Evolutionary conservation across 1,140 invertebrate species (phyloP), one percentile per base, ranked within the genome.

Genomic region (Drosophila trapezifrons): DNA sequence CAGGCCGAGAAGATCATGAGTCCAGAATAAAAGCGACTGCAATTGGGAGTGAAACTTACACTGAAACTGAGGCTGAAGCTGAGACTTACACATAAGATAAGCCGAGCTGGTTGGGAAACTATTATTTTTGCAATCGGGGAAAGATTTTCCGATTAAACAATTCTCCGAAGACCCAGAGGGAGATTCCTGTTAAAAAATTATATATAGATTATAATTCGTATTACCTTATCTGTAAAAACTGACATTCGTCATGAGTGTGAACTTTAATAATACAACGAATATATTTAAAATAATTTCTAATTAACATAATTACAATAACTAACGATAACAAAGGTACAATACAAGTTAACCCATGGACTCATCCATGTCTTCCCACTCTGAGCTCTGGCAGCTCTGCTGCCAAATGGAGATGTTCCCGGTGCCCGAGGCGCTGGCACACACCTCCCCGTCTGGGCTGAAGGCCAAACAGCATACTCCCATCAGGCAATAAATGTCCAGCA

Each of bases 351-450:
- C 29, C 29, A 32, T 32, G 29, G 29, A 32, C 2, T 40, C n/a
- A 40, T 17, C n/a, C n/a, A 9, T 8, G n/a, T 17, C n/a, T 1
- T 40, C 38, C 15, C 37, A 38, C 0, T 13, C 37, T 1, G 15
- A n/a, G 37, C 37, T 38, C 5, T 7, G 17, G 12, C n/a, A 9
- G 1, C 0, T 96, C 13, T 96, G 97, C 93, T 98, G 97, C 97
- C 97, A 98, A 43, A 99, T 93, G 77, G 98, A 94, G 43, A 99
- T 93, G 4, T 98, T 99, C 43, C 98, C 98, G 92, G 98, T 98
- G 93, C 98, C 97, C 27, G 97, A 98, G 1, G 98, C 97, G 71
- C 97, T 98, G 12, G 98, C 98, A 92, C 98, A 99, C 47, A 99
- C 92, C 92, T 62, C 13, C 1, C 58, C 58, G n/a, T 54, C 51